These are phyloP conservation scores for Capromys pilorides DNA, from an alignment of 2,797 vertebrate genomes.

Conservation along the genomic window DNA sequence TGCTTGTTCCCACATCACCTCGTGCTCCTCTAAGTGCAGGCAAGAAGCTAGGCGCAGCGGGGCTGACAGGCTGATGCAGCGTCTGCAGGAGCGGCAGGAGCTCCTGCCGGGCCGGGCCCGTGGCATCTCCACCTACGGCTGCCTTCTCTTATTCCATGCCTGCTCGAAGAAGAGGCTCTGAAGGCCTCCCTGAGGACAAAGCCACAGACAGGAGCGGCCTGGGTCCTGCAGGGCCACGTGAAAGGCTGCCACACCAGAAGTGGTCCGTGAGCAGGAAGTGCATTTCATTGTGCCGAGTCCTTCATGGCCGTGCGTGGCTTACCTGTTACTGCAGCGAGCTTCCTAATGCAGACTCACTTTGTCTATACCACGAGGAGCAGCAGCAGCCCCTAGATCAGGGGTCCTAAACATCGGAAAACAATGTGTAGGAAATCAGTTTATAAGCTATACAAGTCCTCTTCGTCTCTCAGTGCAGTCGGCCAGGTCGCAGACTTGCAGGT, in stretches of 20 bases:
- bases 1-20: background rate
- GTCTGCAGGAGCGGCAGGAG: background rate
- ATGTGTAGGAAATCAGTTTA: background rate
- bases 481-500: background rate
- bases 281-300: background rate
- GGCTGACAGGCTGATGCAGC: background rate
- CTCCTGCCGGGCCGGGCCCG: background rate
- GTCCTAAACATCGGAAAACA: background rate
- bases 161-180: background rate
- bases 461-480: background rate
- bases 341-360: background rate
- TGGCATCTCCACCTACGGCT: background rate
- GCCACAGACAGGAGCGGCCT: background rate
- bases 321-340: background rate
- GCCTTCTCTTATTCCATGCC: background rate
- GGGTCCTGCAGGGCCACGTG: background rate
- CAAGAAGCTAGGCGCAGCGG: background rate
- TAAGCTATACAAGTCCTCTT: too few relatives aligned
- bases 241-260: background rate
- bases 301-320: accelerated
- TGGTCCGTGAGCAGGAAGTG: background rate
- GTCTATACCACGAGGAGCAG: too few relatives aligned
- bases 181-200: background rate
- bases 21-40: background rate
- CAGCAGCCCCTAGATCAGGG: background rate